These are phyloP conservation scores for Volucella inanis DNA, from an alignment of 2,888 invertebrate genomes.

Conservation along the genomic window DNA sequence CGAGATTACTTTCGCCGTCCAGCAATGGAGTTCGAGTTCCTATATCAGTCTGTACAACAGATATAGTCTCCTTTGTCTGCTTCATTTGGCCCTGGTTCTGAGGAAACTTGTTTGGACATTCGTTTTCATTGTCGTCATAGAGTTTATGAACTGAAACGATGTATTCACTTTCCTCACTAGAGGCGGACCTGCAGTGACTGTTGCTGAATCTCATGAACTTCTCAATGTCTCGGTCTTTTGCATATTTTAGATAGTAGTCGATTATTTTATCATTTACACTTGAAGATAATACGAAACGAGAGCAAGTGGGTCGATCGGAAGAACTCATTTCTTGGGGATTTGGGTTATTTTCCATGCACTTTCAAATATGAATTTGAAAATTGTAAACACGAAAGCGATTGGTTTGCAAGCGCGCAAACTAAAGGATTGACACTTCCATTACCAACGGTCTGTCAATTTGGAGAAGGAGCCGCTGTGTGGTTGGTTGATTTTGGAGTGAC, in stretches of 20 bases:
- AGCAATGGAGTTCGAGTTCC: slow-evolving; percentile 69
- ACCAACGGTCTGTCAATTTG: neutral
- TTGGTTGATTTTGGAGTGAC: neutral
- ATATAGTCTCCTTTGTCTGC: slow-evolving; percentile 13
- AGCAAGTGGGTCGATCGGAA: slow-evolving; percentile 25
- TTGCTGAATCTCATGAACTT: slow-evolving; percentile 85
- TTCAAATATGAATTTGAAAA: slow-evolving; percentile 62
- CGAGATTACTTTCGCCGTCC: slow-evolving; percentile 80
- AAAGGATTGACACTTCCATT: slow-evolving; percentile 25
- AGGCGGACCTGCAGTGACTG: slow-evolving; percentile 54
- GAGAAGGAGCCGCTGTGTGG: slow-evolving; percentile 33
- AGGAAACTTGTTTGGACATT: slow-evolving; percentile 26
- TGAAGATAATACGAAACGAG: slow-evolving; percentile 51
- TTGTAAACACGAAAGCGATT: slow-evolving; percentile 21
- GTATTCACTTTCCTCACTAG: slow-evolving; percentile 46
- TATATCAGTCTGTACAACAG: neutral
- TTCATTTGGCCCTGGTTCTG: slow-evolving; percentile 2
- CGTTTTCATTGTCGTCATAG: neutral
- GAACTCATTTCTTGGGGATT: slow-evolving; percentile 42
- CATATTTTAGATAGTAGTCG: slow-evolving; percentile 88
- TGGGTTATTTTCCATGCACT: neutral
- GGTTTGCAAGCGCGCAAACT: slow-evolving; percentile 1
- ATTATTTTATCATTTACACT: slow-evolving; percentile 81
- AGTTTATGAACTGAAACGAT: slow-evolving; percentile 22
- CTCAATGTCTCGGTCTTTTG: slow-evolving; percentile 87